Percentiles rank a stretch among this genome's conserved stretches.
Conservation (phyloP, 2,113 vertebrate species). For the Probosciger aterrimus region DNA sequence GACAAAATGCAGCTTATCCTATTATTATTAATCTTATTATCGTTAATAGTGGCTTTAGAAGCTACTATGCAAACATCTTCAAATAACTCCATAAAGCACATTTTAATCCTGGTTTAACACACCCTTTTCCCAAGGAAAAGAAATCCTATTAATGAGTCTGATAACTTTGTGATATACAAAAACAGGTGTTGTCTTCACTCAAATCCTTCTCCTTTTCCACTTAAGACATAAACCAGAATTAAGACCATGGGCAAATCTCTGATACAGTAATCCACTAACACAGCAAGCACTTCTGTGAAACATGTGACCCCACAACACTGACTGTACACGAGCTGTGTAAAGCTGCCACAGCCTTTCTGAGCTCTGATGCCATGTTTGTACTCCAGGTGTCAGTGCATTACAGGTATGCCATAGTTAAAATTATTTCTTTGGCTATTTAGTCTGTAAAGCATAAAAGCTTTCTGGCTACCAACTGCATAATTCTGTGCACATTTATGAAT, state of each 20-base stretch:
- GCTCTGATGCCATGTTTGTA: background rate
- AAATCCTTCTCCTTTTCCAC: background rate
- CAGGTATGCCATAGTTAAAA: background rate
- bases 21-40: conserved; percentile 14
- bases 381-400: background rate
- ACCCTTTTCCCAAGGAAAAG: background rate
- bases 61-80: background rate
- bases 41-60: background rate
- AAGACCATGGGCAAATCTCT: background rate
- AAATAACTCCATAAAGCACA: background rate
- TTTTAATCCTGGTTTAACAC: background rate
- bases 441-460: background rate
- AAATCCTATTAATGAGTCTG: background rate
- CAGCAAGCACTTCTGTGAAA: background rate
- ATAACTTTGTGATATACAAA: background rate
- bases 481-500: background rate
- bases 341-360: background rate
- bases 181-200: background rate
- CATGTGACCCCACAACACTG: background rate
- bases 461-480: background rate
- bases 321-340: background rate
- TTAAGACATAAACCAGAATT: background rate
- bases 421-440: background rate
- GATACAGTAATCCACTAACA: background rate
- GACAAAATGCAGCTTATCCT: background rate